A percentile compares a stretch with the other conserved stretches of the same genome.
phyloP scores from a whole-genome alignment of 2,888 invertebrate genomes.

The Halocaridina rubra region DNA sequence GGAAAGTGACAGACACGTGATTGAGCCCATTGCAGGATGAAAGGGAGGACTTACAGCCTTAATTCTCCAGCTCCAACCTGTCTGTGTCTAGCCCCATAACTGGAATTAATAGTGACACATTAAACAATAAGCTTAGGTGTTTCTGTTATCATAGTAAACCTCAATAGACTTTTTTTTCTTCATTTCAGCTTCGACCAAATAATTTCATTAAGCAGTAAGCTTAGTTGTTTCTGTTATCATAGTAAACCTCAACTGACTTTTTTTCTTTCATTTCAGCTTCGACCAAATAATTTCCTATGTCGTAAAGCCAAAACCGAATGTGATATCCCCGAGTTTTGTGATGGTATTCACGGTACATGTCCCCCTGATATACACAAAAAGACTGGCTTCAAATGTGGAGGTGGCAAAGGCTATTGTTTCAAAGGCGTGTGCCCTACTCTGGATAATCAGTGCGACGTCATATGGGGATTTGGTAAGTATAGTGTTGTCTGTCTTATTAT shows the following conservation, averaged over 20 bases:
- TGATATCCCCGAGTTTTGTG: constrained; percentile 94
- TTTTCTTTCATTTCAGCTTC: constrained; percentile 73
- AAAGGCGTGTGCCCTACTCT: constrained; percentile 91
- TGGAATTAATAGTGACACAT: too few species aligned
- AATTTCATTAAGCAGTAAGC: too few species aligned
- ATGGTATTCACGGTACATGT: constrained; percentile 89
- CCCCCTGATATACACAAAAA: constrained; percentile 90
- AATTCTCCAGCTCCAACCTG: too few species aligned
- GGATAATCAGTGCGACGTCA: constrained; percentile 86
- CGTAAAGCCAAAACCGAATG: constrained; percentile 90
- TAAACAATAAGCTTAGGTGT: too few species aligned
- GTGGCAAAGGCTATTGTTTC: constrained; percentile 85
- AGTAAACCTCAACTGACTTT: not conserved
- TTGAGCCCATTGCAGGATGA: too few species aligned
- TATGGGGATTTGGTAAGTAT: constrained; percentile 85
- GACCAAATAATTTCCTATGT: constrained; percentile 82
- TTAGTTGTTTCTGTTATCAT: too few species aligned
- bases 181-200: constrained; percentile 76
- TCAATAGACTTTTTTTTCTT: not conserved
- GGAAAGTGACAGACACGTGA: too few species aligned
- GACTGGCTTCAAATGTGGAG: constrained; percentile 89
- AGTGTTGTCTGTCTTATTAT: too few species aligned
- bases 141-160: too few species aligned
- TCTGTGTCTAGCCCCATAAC: too few species aligned
- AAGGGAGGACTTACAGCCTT: too few species aligned